phyloP scores from a whole-genome alignment of 2,797 vertebrate species.

The Dryobates pubescens region DNA sequence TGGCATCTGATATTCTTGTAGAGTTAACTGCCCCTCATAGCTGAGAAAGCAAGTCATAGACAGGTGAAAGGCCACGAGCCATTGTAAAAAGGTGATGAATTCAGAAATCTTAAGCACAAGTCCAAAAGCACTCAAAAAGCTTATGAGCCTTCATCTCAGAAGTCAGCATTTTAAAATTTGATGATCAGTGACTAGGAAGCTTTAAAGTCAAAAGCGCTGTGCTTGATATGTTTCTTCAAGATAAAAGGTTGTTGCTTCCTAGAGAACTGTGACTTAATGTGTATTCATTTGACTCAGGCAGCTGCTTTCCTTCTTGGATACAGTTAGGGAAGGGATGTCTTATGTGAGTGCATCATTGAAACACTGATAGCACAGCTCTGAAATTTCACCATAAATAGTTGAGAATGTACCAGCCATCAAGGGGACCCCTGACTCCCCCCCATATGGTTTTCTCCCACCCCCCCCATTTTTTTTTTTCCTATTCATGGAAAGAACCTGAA shows the following conservation, averaged over 20 bases:
- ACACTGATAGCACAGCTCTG: background rate
- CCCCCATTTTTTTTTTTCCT: background rate
- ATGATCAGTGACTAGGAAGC: background rate
- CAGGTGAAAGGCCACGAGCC: background rate
- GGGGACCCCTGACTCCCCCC: background rate
- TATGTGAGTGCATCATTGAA: background rate
- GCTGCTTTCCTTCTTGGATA: background rate
- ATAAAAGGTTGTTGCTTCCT: background rate
- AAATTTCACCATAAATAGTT: background rate
- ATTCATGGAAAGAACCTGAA: background rate
- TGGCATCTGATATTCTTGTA: background rate
- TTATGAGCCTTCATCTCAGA: background rate
- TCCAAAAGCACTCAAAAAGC: background rate
- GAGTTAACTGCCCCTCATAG: background rate
- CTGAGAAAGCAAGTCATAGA: slow-evolving; percentile 15
- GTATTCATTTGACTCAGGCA: background rate
- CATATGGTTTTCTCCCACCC: too few species aligned
- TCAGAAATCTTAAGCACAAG: background rate
- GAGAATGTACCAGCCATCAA: background rate
- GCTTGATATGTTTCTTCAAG: background rate
- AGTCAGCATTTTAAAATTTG: slow-evolving; percentile 26
- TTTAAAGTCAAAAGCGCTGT: slow-evolving; percentile 5
- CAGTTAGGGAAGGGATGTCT: background rate
- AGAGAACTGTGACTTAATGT: background rate
- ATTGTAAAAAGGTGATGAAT: background rate